These are phyloP conservation scores for Danio choprae DNA, from an alignment of 2,797 vertebrate species.

Conservation along the genomic window DNA sequence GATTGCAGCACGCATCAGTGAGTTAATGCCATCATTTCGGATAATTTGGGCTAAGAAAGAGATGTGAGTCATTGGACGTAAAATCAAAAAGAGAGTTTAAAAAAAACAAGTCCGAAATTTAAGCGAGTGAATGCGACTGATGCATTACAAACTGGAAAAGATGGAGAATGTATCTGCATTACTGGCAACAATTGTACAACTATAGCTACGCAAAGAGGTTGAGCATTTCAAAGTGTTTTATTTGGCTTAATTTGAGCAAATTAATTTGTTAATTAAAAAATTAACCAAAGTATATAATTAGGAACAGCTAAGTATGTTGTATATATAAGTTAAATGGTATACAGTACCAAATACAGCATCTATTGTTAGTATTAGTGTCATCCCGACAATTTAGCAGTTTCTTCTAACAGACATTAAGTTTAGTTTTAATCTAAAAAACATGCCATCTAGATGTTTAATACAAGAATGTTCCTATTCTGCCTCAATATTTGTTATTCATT, in stretches of 20 bases:
- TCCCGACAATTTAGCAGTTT: neutral
- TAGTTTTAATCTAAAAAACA: neutral
- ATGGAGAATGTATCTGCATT: neutral
- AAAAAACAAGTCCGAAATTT: constrained; percentile 16
- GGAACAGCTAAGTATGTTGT: neutral
- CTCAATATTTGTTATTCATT: constrained; percentile 48
- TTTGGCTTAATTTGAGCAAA: neutral
- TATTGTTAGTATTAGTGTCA: neutral
- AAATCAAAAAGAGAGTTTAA: constrained; percentile 67
- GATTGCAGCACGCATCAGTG: constrained; percentile 67
- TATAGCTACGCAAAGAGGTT: neutral
- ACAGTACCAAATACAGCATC: neutral
- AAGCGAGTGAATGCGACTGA: neutral
- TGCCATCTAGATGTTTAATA: neutral
- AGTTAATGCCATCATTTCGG: constrained; percentile 70
- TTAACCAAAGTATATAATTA: neutral
- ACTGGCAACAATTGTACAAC: neutral
- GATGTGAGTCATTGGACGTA: constrained; percentile 67
- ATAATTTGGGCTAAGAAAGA: constrained; percentile 72
- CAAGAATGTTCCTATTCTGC: constrained; percentile 2
- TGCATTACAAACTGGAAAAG: constrained; percentile 6
- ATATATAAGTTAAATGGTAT: neutral
- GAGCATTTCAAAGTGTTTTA: neutral
- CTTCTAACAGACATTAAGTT: neutral
- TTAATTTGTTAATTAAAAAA: neutral